These are phyloP conservation scores for Lepus europaeus DNA, from an alignment of 2,113 vertebrate genomes.

Conservation along the genomic window DNA sequence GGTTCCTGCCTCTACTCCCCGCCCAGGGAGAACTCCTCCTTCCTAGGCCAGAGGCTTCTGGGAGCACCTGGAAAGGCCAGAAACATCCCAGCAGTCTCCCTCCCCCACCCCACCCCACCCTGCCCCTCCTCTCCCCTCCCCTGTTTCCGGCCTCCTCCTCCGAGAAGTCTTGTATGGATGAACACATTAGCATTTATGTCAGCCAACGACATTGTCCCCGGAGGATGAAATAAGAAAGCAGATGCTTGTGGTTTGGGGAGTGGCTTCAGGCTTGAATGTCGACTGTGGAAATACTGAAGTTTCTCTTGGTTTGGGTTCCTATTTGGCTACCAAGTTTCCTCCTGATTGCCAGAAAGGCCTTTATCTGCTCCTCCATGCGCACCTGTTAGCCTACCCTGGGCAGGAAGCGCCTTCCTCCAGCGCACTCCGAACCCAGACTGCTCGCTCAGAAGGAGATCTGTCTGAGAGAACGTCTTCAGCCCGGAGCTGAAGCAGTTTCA, in stretches of 20 bases:
- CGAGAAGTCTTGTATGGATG: background rate
- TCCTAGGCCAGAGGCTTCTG: background rate
- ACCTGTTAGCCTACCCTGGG: too few species aligned
- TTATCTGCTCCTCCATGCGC: background rate
- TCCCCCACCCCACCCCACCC: background rate
- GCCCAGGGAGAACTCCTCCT: background rate
- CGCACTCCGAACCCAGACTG: background rate
- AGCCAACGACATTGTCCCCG: background rate
- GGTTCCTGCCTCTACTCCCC: background rate
- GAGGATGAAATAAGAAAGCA: background rate
- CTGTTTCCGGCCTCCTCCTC: background rate
- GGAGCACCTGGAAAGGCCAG: background rate
- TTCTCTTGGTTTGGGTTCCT: background rate
- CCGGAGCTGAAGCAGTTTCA: slow-evolving; percentile 61
- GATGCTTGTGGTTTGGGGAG: background rate
- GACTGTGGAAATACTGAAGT: background rate
- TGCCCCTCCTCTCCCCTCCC: too few species aligned
- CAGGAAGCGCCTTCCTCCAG: background rate
- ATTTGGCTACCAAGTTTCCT: background rate
- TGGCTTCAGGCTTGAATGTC: background rate
- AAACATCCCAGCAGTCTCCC: too few species aligned
- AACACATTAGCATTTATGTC: background rate
- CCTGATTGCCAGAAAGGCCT: background rate
- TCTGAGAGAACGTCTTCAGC: slow-evolving; percentile 64
- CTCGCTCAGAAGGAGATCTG: slow-evolving; percentile 44